Evolutionary conservation across 2,797 vertebrate genomes (phyloP).

Genomic region (Poecilia picta): DNA sequence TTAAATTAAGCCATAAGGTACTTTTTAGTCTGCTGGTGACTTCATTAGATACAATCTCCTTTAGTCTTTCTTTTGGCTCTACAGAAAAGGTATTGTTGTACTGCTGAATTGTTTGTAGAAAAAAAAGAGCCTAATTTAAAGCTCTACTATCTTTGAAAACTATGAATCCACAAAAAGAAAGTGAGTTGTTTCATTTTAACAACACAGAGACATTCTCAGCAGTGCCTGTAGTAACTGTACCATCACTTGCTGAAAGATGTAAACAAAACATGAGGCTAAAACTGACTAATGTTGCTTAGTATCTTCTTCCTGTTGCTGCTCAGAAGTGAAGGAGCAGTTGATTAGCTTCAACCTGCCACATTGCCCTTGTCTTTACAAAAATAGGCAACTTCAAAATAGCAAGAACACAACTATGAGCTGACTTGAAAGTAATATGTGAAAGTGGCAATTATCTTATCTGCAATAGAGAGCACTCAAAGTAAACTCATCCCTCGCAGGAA

Average conservation of each 20-base stretch:
- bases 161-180: background rate
- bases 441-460: background rate
- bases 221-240: background rate
- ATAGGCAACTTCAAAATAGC: background rate
- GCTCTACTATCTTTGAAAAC: background rate
- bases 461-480: background rate
- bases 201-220: too few relatives aligned
- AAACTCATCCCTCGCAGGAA: background rate
- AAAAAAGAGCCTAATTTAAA: too few relatives aligned
- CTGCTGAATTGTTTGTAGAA: too few relatives aligned
- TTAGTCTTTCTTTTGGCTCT: background rate
- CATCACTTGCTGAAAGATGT: background rate
- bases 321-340: background rate
- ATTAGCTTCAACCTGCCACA: background rate
- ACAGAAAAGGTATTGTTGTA: background rate
- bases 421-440: background rate
- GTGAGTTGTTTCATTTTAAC: background rate
- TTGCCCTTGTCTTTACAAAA: background rate
- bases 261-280: background rate
- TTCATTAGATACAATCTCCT: too few relatives aligned
- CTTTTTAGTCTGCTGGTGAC: background rate
- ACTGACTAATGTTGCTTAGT: background rate
- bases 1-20: background rate
- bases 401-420: too few relatives aligned
- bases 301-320: background rate